Evolutionary conservation across 92 coral and sea anemone genomes (phyloP).

Genomic region (Micromussa lordhowensis): DNA sequence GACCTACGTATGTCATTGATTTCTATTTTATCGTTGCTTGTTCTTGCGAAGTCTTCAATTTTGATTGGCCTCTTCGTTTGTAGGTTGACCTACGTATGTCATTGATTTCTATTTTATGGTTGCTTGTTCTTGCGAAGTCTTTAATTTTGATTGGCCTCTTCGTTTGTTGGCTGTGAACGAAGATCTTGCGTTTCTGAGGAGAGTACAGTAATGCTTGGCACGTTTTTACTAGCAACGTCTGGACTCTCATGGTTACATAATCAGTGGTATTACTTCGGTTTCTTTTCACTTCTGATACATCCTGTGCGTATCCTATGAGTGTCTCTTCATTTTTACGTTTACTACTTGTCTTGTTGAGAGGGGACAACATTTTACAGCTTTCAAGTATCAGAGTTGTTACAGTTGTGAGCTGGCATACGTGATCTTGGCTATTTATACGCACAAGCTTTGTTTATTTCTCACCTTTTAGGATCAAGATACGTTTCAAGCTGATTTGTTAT

Average conservation of each 20-base stretch:
- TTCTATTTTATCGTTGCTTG: conserved; percentile 56
- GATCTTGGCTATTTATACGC: conserved; percentile 42
- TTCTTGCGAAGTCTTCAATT: conserved; percentile 56
- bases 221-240: conserved; percentile 52
- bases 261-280: too few relatives aligned
- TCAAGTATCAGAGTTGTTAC: conserved; percentile 21
- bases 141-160: conserved; percentile 63
- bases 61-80: conserved; percentile 58
- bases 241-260: conserved; percentile 61
- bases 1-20: conserved; percentile 58
- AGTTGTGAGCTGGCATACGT: conserved; percentile 50
- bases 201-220: conserved; percentile 71
- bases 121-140: conserved; percentile 56
- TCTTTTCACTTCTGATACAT: too few relatives aligned
- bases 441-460: conserved; percentile 41
- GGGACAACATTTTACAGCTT: conserved; percentile 36
- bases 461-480: conserved; percentile 17
- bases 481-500: background rate
- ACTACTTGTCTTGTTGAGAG: background rate
- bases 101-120: conserved; percentile 57
- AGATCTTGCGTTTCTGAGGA: conserved; percentile 59
- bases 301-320: too few relatives aligned
- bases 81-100: conserved; percentile 66
- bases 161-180: conserved; percentile 60
- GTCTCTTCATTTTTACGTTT: too few relatives aligned